These are phyloP conservation scores for Menidia beryllina DNA, from an alignment of 2,113 vertebrate species.

Conservation along the genomic window DNA sequence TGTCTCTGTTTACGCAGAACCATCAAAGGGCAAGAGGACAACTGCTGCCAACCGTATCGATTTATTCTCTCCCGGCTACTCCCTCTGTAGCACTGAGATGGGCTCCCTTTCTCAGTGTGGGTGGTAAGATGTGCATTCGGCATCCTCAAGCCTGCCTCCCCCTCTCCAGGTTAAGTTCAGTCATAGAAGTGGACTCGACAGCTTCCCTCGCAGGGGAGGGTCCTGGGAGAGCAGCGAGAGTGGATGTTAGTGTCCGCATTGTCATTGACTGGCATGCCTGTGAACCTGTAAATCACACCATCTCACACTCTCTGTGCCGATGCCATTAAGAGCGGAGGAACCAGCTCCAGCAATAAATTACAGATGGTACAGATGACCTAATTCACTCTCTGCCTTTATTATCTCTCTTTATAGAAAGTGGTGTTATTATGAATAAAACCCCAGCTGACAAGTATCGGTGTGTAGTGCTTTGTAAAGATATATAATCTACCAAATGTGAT, in stretches of 20 bases:
- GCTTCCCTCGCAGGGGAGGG: conserved; percentile 33
- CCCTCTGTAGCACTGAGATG: conserved; percentile 32
- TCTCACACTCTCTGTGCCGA: conserved; percentile 45
- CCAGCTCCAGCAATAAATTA: conserved; percentile 42
- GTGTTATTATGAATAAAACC: conserved; percentile 34
- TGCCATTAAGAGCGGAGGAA: conserved; percentile 40
- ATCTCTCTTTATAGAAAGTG: conserved; percentile 17
- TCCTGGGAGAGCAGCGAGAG: conserved; percentile 12
- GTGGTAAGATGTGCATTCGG: conserved; percentile 30
- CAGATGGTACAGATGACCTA: conserved; percentile 54
- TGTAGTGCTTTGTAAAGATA: conserved; percentile 28
- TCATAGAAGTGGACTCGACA: conserved; percentile 37
- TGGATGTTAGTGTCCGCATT: conserved; percentile 43
- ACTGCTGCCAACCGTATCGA: conserved; percentile 52
- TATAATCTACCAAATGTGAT: conserved; percentile 46
- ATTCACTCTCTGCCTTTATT: conserved; percentile 22
- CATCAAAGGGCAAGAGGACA: conserved; percentile 63
- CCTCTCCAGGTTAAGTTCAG: conserved; percentile 31
- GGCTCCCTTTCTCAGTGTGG: conserved; percentile 23
- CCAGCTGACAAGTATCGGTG: conserved; percentile 38
- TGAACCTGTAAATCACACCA: conserved; percentile 59
- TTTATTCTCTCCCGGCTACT: conserved; percentile 45
- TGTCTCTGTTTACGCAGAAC: conserved; percentile 39
- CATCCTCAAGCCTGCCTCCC: conserved; percentile 23
- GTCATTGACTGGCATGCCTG: conserved; percentile 61